Percentiles rank a stretch among this genome's conserved stretches.
Evolutionary conservation across 1,140 invertebrate species (phyloP).

Genomic region (Centruroides sculpturatus): DNA sequence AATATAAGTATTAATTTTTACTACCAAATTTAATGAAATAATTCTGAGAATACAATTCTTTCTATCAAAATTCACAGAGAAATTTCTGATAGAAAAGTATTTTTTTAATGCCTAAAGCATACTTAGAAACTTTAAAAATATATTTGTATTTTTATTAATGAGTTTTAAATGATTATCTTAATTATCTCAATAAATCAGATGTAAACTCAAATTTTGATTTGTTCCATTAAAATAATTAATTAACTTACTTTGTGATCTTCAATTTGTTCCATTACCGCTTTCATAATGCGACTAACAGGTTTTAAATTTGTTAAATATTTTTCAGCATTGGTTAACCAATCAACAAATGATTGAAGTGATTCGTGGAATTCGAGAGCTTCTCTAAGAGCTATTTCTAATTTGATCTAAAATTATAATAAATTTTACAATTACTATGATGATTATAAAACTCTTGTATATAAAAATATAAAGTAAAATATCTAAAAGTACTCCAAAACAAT

Average conservation of each 20-base stretch:
- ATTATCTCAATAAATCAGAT: no score
- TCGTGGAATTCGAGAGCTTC: slow-evolving; percentile 94
- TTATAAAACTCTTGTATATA: not conserved
- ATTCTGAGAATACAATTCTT: no score
- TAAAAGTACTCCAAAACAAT: not conserved
- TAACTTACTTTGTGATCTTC: slow-evolving; percentile 62
- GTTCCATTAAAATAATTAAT: not conserved
- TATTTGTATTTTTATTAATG: no score
- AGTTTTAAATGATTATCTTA: no score
- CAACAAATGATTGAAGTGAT: slow-evolving; percentile 71
- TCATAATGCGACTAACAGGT: slow-evolving; percentile 83
- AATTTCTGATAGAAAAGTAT: not conserved
- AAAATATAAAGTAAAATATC: not conserved
- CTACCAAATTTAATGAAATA: no score
- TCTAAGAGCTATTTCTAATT: slow-evolving; percentile 88
- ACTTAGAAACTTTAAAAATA: not conserved
- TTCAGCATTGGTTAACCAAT: slow-evolving; percentile 89
- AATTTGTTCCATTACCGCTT: slow-evolving; percentile 78
- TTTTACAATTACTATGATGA: not conserved
- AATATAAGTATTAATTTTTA: no score
- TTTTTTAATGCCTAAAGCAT: no score
- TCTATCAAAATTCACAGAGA: no score
- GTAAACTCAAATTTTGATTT: no score
- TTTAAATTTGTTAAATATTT: slow-evolving; percentile 74
- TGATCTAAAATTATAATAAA: slow-evolving; percentile 41